Percentiles rank a stretch among this genome's conserved stretches.
These are phyloP conservation scores for Rhodinocichla rosea DNA, from an alignment of 2,113 vertebrate genomes.

Conservation along the genomic window DNA sequence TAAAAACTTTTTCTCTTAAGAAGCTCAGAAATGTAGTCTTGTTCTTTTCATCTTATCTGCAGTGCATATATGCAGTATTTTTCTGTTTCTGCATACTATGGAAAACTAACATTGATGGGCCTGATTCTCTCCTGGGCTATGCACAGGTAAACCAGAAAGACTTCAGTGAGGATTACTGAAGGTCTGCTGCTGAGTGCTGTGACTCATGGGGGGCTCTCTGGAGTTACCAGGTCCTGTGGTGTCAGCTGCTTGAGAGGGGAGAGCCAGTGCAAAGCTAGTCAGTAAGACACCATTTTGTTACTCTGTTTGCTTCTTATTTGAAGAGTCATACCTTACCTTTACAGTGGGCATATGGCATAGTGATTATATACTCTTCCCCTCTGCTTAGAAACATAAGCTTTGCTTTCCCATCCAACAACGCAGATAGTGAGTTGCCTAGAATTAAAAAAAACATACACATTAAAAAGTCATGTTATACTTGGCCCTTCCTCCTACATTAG, in stretches of 20 bases:
- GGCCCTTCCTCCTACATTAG: not conserved
- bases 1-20: not conserved
- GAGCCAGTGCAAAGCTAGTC: not conserved
- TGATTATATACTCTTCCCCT: constrained; percentile 90
- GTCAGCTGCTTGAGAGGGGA: not conserved
- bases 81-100: not conserved
- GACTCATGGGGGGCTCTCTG: not conserved
- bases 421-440: constrained; percentile 92
- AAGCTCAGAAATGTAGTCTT: not conserved
- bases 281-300: not conserved
- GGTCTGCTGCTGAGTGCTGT: not conserved
- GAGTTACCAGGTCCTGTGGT: not conserved
- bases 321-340: constrained; percentile 77
- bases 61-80: not conserved
- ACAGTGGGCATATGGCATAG: constrained; percentile 97
- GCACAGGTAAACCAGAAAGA: not conserved
- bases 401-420: constrained; percentile 91
- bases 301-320: not conserved
- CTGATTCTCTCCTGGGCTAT: not conserved
- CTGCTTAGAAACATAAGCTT: constrained; percentile 83
- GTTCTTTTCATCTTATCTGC: not conserved
- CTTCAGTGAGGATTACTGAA: not conserved
- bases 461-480: not conserved
- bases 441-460: not conserved
- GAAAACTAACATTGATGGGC: not conserved